Evolutionary conservation across 1,140 invertebrate genomes (phyloP), one percentile per base, ranked within the genome.

Genomic region (Trachelipus rathkii): DNA sequence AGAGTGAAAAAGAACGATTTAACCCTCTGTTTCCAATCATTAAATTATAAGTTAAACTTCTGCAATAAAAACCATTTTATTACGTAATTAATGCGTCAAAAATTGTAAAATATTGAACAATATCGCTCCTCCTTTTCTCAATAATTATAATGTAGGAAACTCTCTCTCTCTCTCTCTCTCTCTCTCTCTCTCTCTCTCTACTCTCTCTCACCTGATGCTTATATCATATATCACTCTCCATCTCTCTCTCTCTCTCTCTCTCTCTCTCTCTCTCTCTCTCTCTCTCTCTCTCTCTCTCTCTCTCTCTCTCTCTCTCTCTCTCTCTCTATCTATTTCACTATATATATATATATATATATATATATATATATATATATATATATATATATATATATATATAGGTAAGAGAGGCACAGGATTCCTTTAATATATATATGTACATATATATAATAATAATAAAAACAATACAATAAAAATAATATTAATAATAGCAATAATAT

Each of bases 41-140:
- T 4, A 60, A 60, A 60, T 60, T 60, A 60, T 60, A 60, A 60
- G 50, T 19, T 60, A 60, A 60, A 60, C 50, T 60, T 60, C 50
- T 15, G 19, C 50, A 60, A 60, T 60, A 60, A 60, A 50, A 60
- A 60, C 3, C 19, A 13, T 60, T 60, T 60, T 60, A 60, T 60
- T 60, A 60, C 50, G 11, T 60, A 60, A 60, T 60, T 60, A 60
- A 60, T 60, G 50, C 19, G 11, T 60, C 11, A 60, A 60, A 60
- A 60, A 60, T 15, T 60, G 50, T 60, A 60, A 60, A 60, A 60
- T 60, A 60, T 60, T 13, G 19, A 60, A 60, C 50, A 19, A 15
- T 60, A 13, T 60, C 19, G 1, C 50, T 19, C 4, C 11, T 60
- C 19, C 50, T 60, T 19, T 15, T 60, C 19, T 19, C 50, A 60